Evolutionary conservation across 2,113 vertebrate genomes (phyloP).

Genomic region (Coracopsis vasa): DNA sequence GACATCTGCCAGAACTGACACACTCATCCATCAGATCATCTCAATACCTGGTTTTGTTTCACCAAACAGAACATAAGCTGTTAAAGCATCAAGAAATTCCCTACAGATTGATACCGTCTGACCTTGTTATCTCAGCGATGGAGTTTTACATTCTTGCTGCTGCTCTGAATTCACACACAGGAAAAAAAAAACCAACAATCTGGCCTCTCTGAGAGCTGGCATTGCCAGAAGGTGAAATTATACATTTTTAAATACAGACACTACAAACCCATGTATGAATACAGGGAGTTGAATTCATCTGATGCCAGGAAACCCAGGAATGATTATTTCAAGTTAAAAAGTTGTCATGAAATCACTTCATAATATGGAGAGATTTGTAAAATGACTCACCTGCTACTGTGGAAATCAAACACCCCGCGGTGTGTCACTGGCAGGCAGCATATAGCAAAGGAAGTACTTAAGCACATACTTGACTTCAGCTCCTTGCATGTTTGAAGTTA

Average conservation of each 20-base stretch:
- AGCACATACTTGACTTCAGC: conserved; percentile 46
- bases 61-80: neutral
- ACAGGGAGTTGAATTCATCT: neutral
- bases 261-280: accelerated
- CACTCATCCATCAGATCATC: accelerated
- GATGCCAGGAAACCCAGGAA: neutral
- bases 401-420: neutral
- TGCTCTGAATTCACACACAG: conserved; percentile 4
- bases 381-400: conserved; percentile 26
- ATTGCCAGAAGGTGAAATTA: neutral
- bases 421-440: neutral
- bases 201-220: neutral
- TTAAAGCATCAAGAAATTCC: neutral
- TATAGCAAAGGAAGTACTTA: conserved; percentile 11
- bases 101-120: neutral
- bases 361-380: neutral
- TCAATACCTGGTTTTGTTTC: neutral
- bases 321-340: neutral
- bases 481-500: conserved; percentile 12
- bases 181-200: neutral
- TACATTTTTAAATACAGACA: neutral
- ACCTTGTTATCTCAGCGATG: neutral
- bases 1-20: neutral
- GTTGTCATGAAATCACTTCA: conserved; percentile 18
- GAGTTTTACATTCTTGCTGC: neutral